These are phyloP conservation scores for Scyliorhinus canicula DNA, from an alignment of 2,797 vertebrate genomes.

Conservation along the genomic window DNA sequence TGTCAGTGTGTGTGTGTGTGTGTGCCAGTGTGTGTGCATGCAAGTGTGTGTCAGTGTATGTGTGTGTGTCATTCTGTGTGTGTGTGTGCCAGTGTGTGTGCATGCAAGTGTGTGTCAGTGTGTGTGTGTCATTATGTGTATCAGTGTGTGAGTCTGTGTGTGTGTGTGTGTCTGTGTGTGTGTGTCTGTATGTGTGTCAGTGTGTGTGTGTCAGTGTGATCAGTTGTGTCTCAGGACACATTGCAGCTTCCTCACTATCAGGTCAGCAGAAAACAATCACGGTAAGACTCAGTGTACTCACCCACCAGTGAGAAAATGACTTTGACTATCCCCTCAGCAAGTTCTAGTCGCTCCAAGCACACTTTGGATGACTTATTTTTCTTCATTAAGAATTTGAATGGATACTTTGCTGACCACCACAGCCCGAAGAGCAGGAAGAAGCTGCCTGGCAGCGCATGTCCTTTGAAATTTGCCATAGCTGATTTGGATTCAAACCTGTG, in stretches of 20 bases:
- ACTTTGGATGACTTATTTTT: constrained; percentile 43
- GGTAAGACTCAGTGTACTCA: constrained; percentile 48
- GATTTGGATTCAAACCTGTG: not conserved
- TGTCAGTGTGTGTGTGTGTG: not conserved
- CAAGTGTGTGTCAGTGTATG: no score
- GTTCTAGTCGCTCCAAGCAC: constrained; percentile 60
- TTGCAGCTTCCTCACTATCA: not conserved
- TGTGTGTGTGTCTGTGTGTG: not conserved
- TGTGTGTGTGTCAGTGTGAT: not conserved
- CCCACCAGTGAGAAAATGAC: constrained; percentile 69
- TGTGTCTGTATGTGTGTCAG: no score
- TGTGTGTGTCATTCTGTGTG: no score
- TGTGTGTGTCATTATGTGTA: no score
- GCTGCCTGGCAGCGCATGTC: constrained; percentile 83
- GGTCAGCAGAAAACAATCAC: not conserved
- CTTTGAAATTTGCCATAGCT: constrained; percentile 89
- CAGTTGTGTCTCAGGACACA: not conserved
- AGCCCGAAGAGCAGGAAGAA: constrained; percentile 83
- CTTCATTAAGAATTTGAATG: constrained; percentile 62
- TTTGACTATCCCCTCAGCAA: constrained; percentile 68
- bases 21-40: no score
- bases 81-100: not conserved
- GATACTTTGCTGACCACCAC: constrained; percentile 77
- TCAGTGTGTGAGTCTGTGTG: not conserved
- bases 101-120: no score